phyloP scores from a whole-genome alignment of 1,140 invertebrate genomes.

The Pantala flavescens region DNA sequence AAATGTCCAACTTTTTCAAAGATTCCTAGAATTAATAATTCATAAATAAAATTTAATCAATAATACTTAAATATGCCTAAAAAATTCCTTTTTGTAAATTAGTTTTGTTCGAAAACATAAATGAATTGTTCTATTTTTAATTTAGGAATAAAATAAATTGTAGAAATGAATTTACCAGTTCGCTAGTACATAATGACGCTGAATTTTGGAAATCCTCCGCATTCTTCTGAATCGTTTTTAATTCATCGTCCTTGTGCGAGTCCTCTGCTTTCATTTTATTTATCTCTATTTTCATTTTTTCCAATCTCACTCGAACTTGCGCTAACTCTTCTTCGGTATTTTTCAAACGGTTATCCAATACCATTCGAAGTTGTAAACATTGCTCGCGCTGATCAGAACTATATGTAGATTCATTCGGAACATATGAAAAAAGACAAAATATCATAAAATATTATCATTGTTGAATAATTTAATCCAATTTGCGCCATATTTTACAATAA shows the following conservation, averaged over 20 bases:
- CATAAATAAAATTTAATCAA: neutral
- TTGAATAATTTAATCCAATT: neutral
- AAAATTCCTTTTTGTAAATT: too few relatives aligned
- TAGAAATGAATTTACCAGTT: slow-evolving; percentile 25
- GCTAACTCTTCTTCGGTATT: slow-evolving; percentile 16
- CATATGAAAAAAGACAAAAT: slow-evolving; percentile 19
- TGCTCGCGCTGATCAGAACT: slow-evolving; percentile 37
- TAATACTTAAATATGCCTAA: neutral
- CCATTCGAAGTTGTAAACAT: slow-evolving; percentile 29
- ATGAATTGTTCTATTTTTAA: too few relatives aligned
- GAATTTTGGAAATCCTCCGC: slow-evolving; percentile 29
- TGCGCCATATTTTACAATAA: neutral
- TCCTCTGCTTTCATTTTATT: neutral
- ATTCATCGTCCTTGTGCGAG: slow-evolving; percentile 27
- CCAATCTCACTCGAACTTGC: slow-evolving; percentile 8
- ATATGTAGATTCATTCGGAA: slow-evolving; percentile 9
- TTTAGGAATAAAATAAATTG: too few relatives aligned
- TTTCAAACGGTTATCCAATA: slow-evolving; percentile 29
- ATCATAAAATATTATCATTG: slow-evolving; percentile 14
- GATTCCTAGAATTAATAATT: slow-evolving; percentile 26
- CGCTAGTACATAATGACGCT: slow-evolving; percentile 31
- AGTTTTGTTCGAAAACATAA: too few relatives aligned
- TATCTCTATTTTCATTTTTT: neutral
- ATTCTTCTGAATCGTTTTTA: slow-evolving; percentile 29
- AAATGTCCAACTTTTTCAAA: slow-evolving; percentile 33